Base-by-base conservation (phyloP, 1,140 invertebrate species). In the Penaeus japonicus region DNA sequence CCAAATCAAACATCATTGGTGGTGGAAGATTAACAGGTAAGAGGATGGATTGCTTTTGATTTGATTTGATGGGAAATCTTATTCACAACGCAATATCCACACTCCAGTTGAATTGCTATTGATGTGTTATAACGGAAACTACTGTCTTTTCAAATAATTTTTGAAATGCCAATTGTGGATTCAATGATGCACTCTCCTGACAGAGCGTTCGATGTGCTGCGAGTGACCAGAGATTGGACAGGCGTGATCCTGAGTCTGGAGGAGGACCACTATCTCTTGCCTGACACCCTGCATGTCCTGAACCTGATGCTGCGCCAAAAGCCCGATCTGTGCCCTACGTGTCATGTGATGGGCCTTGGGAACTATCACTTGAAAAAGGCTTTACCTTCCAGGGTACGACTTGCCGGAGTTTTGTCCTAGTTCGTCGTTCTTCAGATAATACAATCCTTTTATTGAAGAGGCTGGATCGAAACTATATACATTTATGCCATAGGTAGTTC, bases 1-100 rank as follows among this genome's bases (percentile, higher is more conserved):
- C 0, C 98, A 99, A 93, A 99, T 98, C 0, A 99, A 99, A 92
- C 98, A 99, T 92, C 98, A 99, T 91, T 99, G 98, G 98, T 99
- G 98, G 96, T 99, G 98, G 98, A 99, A 99, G 92, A 95, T 96
- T 0, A 97, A 97, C 92, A 89, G 85, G 75, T 86, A 91, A 10
- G 78, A 17, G 24, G 78, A 17, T 22, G 47, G 18, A 20, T 7
- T 10, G 47, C 47, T 1, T 7, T 47, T 47, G 1, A 47, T 47
- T 47, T 30, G n/a, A 79, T 39, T 2, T n/a, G n/a, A n/a, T 7
- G 5, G 15, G 22, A 24, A 7, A 5, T 35, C 15, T 4, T 79
- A 3, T 79, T 7, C 78, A 7, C 59, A 30, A 53, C n/a, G n/a
- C n/a, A 53, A 22, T 80, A 15, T 20, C 17, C 30, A 20, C 17